Evolutionary conservation across 2,797 vertebrate genomes (phyloP).

Genomic region (Cossypha dichroa): DNA sequence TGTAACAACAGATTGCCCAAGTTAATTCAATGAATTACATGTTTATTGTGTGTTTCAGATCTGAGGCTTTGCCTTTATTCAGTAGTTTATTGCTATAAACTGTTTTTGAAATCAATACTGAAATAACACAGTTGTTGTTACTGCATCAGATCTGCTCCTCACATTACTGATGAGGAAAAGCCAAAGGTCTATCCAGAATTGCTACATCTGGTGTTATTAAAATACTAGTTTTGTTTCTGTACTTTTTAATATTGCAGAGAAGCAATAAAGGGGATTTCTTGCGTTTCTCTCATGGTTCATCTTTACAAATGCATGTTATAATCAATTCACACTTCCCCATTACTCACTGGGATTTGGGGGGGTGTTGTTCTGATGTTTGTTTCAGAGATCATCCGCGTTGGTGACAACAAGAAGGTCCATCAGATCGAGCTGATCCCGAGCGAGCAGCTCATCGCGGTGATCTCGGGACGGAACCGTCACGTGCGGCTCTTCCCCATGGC

Average conservation of each 20-base stretch:
- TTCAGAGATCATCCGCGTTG: slow-evolving; percentile 94
- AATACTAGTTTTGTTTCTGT: background rate
- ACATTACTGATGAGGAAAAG: background rate
- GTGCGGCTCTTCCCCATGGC: slow-evolving; percentile 91
- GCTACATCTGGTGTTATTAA: background rate
- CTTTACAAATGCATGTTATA: background rate
- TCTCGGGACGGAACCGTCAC: slow-evolving; percentile 96
- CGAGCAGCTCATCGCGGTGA: slow-evolving; percentile 95
- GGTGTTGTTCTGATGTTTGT: background rate
- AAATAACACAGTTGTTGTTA: background rate
- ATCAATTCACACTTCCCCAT: background rate
- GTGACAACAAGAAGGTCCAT: slow-evolving; percentile 97
- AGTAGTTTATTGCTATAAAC: background rate
- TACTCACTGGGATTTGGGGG: background rate
- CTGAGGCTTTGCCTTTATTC: background rate
- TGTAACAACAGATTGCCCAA: background rate
- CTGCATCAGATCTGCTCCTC: background rate
- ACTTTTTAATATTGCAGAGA: background rate
- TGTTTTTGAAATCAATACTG: background rate
- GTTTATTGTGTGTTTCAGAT: background rate
- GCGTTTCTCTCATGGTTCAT: background rate
- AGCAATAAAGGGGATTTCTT: background rate
- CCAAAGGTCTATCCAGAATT: background rate
- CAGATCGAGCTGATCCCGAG: slow-evolving; percentile 91
- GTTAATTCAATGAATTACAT: background rate